Conservation (phyloP, 2,113 vertebrate genomes). For the Rhinolophus sinicus region DNA sequence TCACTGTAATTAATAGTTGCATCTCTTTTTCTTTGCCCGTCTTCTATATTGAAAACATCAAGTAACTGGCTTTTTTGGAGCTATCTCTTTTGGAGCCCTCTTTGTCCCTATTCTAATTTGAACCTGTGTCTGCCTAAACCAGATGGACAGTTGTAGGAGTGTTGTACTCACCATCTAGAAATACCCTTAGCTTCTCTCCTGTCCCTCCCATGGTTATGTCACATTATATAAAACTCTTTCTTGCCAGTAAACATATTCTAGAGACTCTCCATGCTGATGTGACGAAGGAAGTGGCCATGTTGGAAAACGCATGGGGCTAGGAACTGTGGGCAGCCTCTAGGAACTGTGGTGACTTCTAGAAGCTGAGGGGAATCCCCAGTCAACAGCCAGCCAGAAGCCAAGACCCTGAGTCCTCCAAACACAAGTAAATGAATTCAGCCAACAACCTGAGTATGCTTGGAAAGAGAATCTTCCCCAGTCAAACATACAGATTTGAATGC, state of each 20-base stretch:
- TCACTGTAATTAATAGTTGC: not conserved
- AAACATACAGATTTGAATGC: not conserved
- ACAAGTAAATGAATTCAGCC: not conserved
- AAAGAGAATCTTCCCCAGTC: not conserved
- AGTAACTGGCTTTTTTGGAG: not conserved
- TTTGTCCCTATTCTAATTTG: not conserved
- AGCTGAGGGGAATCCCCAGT: not conserved
- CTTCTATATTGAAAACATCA: not conserved
- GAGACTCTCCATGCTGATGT: not conserved
- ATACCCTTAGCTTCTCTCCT: not conserved
- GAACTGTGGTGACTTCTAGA: not conserved
- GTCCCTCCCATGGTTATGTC: not conserved
- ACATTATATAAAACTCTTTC: no score
- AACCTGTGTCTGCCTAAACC: rapidly evolving
- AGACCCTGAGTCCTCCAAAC: not conserved
- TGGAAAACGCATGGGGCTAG: no score
- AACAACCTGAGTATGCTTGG: not conserved
- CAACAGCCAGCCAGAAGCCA: not conserved
- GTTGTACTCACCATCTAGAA: not conserved
- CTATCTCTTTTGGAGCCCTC: not conserved
- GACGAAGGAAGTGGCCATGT: not conserved
- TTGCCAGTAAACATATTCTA: not conserved
- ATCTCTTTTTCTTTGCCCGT: not conserved
- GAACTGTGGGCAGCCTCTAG: not conserved
- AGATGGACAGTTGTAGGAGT: no score